phyloP scores from a whole-genome alignment of 2,113 vertebrate genomes.

The Dromiciops gliroides region DNA sequence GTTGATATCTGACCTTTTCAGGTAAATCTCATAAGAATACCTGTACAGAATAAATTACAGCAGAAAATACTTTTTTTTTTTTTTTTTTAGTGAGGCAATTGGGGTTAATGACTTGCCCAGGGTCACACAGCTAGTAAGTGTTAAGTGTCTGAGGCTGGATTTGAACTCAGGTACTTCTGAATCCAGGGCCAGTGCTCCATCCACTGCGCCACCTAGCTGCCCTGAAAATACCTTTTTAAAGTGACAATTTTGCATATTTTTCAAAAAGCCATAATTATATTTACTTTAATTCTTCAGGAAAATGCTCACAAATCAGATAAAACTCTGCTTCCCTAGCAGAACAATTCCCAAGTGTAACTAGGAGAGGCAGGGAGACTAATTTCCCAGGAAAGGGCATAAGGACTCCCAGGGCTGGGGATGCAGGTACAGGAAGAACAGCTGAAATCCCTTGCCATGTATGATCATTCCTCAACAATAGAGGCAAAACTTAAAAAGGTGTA shows the following conservation, averaged over 20 bases:
- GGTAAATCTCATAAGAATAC: neutral
- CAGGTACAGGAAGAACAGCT: neutral
- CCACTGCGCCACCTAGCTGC: too few species aligned
- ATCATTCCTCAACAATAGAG: neutral
- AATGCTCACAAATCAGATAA: neutral
- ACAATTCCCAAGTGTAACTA: neutral
- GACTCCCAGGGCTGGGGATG: neutral
- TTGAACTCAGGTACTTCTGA: too few species aligned
- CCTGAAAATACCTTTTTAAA: neutral
- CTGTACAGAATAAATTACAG: neutral
- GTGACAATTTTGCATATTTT: neutral
- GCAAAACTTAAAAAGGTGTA: neutral
- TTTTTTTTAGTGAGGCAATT: too few species aligned
- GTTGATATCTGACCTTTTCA: neutral
- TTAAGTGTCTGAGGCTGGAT: too few species aligned
- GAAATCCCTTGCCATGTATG: neutral
- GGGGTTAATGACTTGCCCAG: too few species aligned
- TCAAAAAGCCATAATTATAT: neutral
- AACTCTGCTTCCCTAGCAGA: too few species aligned
- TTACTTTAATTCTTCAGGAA: neutral
- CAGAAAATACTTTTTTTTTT: neutral
- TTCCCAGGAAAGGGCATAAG: neutral
- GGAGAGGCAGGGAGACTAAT: neutral
- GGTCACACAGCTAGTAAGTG: too few species aligned
- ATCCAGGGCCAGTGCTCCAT: too few species aligned